These are phyloP conservation scores for Allolobophora icterica DNA, from an alignment of 2,888 invertebrate genomes.

Conservation along the genomic window DNA sequence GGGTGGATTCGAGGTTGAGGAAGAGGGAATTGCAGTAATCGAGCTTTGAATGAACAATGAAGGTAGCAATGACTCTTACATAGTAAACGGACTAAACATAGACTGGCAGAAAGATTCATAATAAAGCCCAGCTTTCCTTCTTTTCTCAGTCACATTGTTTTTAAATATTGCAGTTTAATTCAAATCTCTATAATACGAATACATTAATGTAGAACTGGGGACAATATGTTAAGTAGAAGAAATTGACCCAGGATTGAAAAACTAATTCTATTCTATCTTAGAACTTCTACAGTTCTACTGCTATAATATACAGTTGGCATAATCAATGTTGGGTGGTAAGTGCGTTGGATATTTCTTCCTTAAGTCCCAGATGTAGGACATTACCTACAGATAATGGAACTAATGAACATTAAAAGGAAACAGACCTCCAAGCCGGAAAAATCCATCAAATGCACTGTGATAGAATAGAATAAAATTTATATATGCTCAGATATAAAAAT, in stretches of 20 bases:
- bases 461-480: neutral
- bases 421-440: constrained; percentile 6
- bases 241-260: neutral
- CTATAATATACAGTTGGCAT: neutral
- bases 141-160: neutral
- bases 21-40: no score
- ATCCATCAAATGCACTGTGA: neutral
- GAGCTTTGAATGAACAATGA: no score
- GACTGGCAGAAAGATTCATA: no score
- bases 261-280: neutral
- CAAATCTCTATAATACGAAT: neutral
- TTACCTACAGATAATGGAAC: neutral
- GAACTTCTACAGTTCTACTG: neutral
- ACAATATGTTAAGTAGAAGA: neutral
- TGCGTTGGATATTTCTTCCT: neutral
- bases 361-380: neutral
- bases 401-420: neutral
- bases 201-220: neutral
- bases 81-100: no score
- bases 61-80: no score
- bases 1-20: no score
- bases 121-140: neutral
- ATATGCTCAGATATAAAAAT: neutral
- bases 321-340: neutral
- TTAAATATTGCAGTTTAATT: neutral